Conservation (phyloP, 2,113 vertebrate genomes). For the Tachycineta bicolor region DNA sequence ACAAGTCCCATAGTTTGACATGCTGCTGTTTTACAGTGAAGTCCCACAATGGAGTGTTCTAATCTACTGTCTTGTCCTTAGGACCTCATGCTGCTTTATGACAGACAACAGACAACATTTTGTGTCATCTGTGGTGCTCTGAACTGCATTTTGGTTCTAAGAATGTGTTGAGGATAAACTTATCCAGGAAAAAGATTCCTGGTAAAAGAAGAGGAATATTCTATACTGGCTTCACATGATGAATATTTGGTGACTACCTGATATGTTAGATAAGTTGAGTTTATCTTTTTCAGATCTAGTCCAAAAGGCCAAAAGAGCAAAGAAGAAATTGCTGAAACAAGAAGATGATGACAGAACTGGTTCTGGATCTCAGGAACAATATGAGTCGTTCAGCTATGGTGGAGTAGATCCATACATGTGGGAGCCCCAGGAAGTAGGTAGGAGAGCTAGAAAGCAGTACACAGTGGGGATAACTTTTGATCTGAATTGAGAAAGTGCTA, state of each 20-base stretch:
- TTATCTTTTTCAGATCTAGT: constrained; percentile 80
- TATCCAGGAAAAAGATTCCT: background rate
- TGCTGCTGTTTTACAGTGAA: background rate
- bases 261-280: background rate
- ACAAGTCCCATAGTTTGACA: background rate
- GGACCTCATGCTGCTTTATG: background rate
- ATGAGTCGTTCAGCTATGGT: constrained; percentile 93
- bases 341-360: constrained; percentile 88
- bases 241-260: background rate
- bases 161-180: background rate
- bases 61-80: background rate
- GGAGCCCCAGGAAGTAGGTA: constrained; percentile 97
- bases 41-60: background rate
- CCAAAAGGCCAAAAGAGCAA: constrained; percentile 95
- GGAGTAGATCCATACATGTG: constrained; percentile 97
- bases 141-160: background rate
- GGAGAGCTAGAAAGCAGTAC: background rate
- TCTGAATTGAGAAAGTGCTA: background rate
- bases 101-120: background rate
- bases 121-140: background rate
- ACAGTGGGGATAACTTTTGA: background rate
- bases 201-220: background rate
- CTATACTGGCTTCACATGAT: background rate
- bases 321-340: constrained; percentile 89
- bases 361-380: constrained; percentile 78